Evolutionary conservation across 2,113 vertebrate species (phyloP), one percentile per base, ranked within the genome.

Genomic region (Furnarius figulus): DNA sequence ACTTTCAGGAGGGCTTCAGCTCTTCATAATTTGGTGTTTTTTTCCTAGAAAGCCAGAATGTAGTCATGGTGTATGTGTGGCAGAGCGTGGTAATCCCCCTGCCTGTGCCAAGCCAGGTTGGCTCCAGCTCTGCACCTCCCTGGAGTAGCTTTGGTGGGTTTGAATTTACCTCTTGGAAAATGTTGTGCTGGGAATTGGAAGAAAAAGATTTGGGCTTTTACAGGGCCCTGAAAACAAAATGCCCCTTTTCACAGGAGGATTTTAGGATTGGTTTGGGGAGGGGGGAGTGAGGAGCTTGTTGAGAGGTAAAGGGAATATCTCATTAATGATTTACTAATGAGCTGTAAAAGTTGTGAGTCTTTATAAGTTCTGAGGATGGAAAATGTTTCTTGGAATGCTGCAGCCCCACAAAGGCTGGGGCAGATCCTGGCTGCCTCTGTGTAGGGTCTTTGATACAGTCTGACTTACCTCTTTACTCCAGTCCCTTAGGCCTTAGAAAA

Each of bases 401-500:
- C 83, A 78, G 74, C 79, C 81, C 86, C 86, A 90, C 96, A 93
- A 96, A 98, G 87, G 95, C 96, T 95, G 94, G 96, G 89, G 89
- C 90, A 68, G 96, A 85, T 90, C 87, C 89, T 95, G 88, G 78
- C 95, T 94, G 92, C 87, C 90, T 97, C 97, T 98, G 89, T 96
- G 95, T 97, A 97, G 95, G 90, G 78, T 96, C 97, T 98, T 98
- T 98, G 97, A 98, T 95, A 94, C 56, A 62, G 74, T 93, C 95
- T 96, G 95, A 91, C 87, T 96, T 97, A 97, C 73, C 95, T 97
- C 95, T 98, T 97, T 97, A 87, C 89, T 97, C 95, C 86, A 88
- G 68, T 97, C 96, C 93, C 97, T 88, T 85, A 94, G 93, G 95
- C 89, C 94, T 93, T 91, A 97, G 97, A 85, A 97, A 97, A 93